Conservation (phyloP, 2,797 vertebrate genomes). For the Melanotaenia parkinsoni region DNA sequence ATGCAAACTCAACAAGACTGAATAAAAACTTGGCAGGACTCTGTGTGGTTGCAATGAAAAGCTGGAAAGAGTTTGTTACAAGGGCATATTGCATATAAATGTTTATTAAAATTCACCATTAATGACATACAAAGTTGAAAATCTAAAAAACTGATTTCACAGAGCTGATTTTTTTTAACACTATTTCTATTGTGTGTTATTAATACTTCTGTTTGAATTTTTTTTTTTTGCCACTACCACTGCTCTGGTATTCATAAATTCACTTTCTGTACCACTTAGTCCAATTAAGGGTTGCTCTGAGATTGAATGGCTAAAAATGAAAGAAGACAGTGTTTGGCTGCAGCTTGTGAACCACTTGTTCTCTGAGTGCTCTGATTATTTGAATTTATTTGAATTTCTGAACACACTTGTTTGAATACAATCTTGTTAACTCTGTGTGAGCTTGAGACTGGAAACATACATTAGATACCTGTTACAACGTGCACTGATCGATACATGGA, state of each 20-base stretch:
- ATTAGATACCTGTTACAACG: not conserved
- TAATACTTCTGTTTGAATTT: no score
- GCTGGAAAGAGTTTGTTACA: not conserved
- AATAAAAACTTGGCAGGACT: not conserved
- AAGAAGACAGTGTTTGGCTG: constrained; percentile 1
- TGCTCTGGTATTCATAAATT: no score
- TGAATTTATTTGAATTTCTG: not conserved
- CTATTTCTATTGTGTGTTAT: not conserved
- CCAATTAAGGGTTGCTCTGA: not conserved
- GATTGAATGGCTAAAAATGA: not conserved
- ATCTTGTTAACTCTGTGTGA: not conserved
- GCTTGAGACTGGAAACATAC: no score
- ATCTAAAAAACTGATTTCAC: no score
- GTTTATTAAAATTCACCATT: no score
- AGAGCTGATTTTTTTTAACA: not conserved
- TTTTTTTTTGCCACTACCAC: no score
- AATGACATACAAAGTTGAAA: no score
- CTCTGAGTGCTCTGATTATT: not conserved
- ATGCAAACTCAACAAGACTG: constrained; percentile 1
- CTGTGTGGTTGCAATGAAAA: not conserved
- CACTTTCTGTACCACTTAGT: no score
- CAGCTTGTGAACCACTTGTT: not conserved
- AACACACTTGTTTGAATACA: not conserved
- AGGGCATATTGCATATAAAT: not conserved
- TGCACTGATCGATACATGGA: not conserved